Base-by-base conservation (phyloP, 1,140 invertebrate genomes). In the Hirudo medicinalis region DNA sequence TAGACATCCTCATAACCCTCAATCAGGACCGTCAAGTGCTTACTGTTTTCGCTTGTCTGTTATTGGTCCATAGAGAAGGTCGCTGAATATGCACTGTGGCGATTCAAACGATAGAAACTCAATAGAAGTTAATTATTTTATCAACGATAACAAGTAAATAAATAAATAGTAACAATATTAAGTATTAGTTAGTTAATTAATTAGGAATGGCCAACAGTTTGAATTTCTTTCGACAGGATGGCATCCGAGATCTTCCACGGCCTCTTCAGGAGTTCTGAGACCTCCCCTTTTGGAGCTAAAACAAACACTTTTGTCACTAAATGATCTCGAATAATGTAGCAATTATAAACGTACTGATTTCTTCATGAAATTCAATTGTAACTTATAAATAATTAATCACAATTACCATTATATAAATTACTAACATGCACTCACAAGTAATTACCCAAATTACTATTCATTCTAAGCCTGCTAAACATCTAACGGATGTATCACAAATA, bases 181-280 rank as follows among this genome's bases (percentile, higher is more conserved):
- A n/a, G 8, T 25, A 25, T 40, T 13, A 22, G 15, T 22, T 69
- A 40, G 36, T 40, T 17, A 49, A 36, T 36, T 36, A 6, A 6
- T 36, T 6, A 6, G 2, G 43, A 49, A 49, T 1, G 15, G 0
- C 43, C 13, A 86, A 90, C 89, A 83, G 89, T 80, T 81, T 88
- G 88, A 15, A 90, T 84, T 85, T 92, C 89, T 79, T 87, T 87
- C 1, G 90, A 87, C 27, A 92, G 82, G 76, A 87, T 80, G 71
- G 84, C 84, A 79, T 91, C 86, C 73, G 86, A 81, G 75, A 92
- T 90, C 22, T 88, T 76, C 22, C 86, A 85, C 25, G 89, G 87
- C 76, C 91, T 88, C 77, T 87, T 88, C 74, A 91, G 80, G 72
- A 87, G 81, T 75, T 85, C 84, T 71, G 85, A 87, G 6, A 89